Base-by-base conservation (phyloP, 1,140 invertebrate genomes). In the Drosophila truncata region DNA sequence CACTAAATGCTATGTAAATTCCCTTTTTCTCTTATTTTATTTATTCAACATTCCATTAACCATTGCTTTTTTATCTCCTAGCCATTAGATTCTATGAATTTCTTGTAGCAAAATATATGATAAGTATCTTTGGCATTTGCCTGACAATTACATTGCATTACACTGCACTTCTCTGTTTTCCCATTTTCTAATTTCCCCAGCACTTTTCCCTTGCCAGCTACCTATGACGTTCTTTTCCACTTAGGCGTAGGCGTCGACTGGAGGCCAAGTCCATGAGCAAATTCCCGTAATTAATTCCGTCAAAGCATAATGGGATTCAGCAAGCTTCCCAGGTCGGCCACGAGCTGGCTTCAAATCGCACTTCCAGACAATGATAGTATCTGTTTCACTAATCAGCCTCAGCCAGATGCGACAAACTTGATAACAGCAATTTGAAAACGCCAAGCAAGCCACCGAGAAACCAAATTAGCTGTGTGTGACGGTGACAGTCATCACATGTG, bases 71-170 rank as follows among this genome's bases (percentile, higher is more conserved):
- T 50, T 9, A 6, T 14, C 23, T 25, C 14, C 9, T 3, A 16
- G 23, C 23, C 16, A 37, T 0, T 11, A 16, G 31, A 16, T 57
- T 25, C 29, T 35, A 37, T 11, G 64, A 58, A 54, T 25, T 66
- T 58, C 20, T 16, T 42, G 57, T 54, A 33, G 37, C 61, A 39
- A 27, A 49, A 58, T 63, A 57, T 16, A 23, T 35, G 20, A 57
- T 16, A 23, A 55, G 20, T 18, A 35, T 63, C 54, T 35, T 42
- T 59, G 14, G 14, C 35, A 31, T 18, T 60, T 50, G 35, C 29
- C 52, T 50, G 31, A 39, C 31, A 47, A 59, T 69, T 69, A 72
- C 16, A 27, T 58, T 37, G 63, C 49, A 57, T 67, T 67, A 29
- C 62, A 59, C 11, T 60, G 49, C 31, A 18, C 10, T 59, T 75